These are phyloP conservation scores for Lanistes nyassanus DNA, from an alignment of 1,140 invertebrate genomes.

Conservation along the genomic window DNA sequence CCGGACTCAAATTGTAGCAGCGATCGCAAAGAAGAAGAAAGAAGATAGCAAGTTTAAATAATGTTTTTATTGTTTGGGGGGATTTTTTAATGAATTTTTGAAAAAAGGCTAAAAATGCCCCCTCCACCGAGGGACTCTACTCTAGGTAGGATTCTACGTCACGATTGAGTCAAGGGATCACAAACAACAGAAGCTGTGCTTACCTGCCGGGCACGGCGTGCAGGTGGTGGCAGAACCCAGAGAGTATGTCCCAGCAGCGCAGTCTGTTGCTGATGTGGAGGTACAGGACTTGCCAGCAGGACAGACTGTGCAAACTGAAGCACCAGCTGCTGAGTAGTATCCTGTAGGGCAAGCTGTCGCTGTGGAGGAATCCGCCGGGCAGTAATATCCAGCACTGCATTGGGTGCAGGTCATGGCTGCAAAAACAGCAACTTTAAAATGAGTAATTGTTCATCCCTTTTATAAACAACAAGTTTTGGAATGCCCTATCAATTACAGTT, in stretches of 20 bases:
- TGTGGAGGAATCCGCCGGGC: constrained; percentile 39
- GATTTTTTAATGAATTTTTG: no score
- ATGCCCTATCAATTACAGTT: no score
- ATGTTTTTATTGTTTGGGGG: no score
- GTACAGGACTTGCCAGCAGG: constrained; percentile 50
- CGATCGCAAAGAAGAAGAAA: no score
- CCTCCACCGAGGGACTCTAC: no score
- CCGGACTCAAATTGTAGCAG: no score
- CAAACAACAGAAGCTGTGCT: constrained; percentile 4
- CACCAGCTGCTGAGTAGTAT: constrained; percentile 35
- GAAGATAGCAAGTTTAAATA: no score
- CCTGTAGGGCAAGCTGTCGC: constrained; percentile 42
- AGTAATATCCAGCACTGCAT: constrained; percentile 53
- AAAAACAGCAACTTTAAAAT: neutral
- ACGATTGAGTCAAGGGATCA: no score
- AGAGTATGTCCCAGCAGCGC: constrained; percentile 54
- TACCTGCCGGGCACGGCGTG: constrained; percentile 53
- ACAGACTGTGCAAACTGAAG: constrained; percentile 46
- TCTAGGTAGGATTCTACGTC: no score
- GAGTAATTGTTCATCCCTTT: no score
- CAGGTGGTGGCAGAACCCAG: constrained; percentile 44
- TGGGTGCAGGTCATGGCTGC: constrained; percentile 42
- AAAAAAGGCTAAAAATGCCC: no score
- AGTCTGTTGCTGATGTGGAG: constrained; percentile 37
- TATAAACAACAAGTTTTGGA: no score